Conservation (phyloP, 2,888 invertebrate species). For the Isotomurus palustris region DNA sequence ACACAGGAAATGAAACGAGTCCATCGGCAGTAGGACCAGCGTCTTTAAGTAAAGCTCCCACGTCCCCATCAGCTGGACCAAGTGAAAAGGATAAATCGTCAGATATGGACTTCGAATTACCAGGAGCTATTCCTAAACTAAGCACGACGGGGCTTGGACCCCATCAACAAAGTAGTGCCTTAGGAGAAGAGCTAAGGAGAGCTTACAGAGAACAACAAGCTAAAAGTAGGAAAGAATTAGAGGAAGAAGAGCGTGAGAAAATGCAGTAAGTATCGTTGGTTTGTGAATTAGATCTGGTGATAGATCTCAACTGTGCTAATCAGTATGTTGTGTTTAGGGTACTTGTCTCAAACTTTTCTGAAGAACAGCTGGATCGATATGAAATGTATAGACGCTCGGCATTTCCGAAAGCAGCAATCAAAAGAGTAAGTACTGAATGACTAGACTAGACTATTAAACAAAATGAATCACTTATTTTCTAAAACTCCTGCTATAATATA, state of each 20-base stretch:
- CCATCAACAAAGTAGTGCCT: too few relatives aligned
- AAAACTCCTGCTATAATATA: too few relatives aligned
- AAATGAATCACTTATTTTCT: neutral
- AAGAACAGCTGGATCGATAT: conserved; percentile 95
- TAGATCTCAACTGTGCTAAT: conserved; percentile 14
- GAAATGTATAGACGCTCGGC: conserved; percentile 97
- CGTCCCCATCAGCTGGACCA: too few relatives aligned
- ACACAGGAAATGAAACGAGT: too few relatives aligned
- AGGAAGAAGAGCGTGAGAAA: conserved; percentile 90
- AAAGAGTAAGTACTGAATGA: conserved; percentile 60
- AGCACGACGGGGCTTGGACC: too few relatives aligned
- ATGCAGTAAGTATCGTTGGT: conserved; percentile 68
- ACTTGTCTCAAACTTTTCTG: conserved; percentile 95
- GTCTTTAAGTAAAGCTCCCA: too few relatives aligned
- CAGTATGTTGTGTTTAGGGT: too few relatives aligned
- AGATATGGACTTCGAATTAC: too few relatives aligned
- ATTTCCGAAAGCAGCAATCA: conserved; percentile 96
- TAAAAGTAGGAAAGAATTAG: conserved; percentile 58
- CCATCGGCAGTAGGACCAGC: too few relatives aligned
- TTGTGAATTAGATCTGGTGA: neutral
- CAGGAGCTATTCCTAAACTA: too few relatives aligned
- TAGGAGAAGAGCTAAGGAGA: neutral
- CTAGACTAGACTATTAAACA: neutral
- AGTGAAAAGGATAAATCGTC: too few relatives aligned
- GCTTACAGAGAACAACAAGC: conserved; percentile 6